Conservation (phyloP, 2,113 vertebrate species). For the Stigmatopora argus region DNA sequence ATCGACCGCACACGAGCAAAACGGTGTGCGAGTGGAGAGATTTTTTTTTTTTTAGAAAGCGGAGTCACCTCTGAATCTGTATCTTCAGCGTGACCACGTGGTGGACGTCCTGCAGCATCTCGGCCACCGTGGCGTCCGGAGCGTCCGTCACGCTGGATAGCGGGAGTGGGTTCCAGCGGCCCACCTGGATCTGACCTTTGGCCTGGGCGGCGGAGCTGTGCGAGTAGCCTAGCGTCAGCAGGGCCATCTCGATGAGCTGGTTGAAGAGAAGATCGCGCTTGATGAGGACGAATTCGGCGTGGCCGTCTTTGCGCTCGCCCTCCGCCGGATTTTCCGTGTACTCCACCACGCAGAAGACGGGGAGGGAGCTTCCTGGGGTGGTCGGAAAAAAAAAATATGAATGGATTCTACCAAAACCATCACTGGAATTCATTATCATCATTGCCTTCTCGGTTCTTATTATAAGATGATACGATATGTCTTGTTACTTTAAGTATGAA, state of each 20-base stretch:
- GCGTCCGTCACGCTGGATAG: conserved; percentile 95
- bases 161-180: conserved; percentile 97
- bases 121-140: conserved; percentile 95
- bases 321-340: conserved; percentile 85
- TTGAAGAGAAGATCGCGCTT: conserved; percentile 95
- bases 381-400: neutral
- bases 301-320: conserved; percentile 85
- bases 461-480: too few relatives aligned
- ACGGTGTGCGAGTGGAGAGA: too few relatives aligned
- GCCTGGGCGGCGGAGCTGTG: conserved; percentile 95
- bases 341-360: conserved; percentile 98
- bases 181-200: conserved; percentile 98
- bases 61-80: conserved; percentile 93
- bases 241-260: conserved; percentile 95
- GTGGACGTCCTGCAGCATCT: conserved; percentile 98
- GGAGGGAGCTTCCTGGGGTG: conserved; percentile 87
- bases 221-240: conserved; percentile 92
- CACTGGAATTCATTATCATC: too few relatives aligned
- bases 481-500: too few relatives aligned
- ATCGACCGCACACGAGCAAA: too few relatives aligned
- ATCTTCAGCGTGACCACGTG: conserved; percentile 98
- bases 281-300: conserved; percentile 94
- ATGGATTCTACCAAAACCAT: too few relatives aligned
- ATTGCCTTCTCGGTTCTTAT: too few relatives aligned
- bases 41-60: too few relatives aligned